Evolutionary conservation across 2,113 vertebrate species (phyloP).

Genomic region (Megalops atlanticus): DNA sequence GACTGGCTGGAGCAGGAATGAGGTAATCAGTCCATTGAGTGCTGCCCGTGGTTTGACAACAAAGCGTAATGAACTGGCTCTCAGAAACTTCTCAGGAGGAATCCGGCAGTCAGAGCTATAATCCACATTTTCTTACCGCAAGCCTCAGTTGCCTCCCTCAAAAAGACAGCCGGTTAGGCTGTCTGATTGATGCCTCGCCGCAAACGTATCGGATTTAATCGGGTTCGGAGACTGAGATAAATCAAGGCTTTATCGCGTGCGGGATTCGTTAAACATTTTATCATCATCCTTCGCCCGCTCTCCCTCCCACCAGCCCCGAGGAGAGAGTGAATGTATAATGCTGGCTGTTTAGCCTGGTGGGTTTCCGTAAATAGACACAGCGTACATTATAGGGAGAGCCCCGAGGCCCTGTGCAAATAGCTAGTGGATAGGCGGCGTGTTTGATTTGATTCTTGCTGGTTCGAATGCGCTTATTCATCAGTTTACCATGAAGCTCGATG

Average conservation of each 20-base stretch:
- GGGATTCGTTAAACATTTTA: background rate
- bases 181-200: background rate
- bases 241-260: background rate
- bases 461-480: background rate
- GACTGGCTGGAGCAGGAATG: conserved; percentile 59
- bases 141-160: conserved; percentile 22
- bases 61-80: conserved; percentile 43
- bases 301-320: background rate
- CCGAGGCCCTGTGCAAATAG: background rate
- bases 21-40: conserved; percentile 62
- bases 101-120: conserved; percentile 25
- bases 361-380: conserved; percentile 11
- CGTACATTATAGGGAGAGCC: background rate
- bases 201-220: background rate
- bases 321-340: conserved; percentile 11
- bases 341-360: background rate
- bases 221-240: background rate
- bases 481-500: background rate
- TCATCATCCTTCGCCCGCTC: background rate
- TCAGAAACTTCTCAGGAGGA: conserved; percentile 38
- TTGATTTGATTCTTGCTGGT: background rate
- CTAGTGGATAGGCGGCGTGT: background rate
- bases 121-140: background rate
- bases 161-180: background rate
- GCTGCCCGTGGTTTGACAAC: conserved; percentile 50